Base-by-base conservation (phyloP, 2,888 invertebrate species). In the Drosophila cognata region DNA sequence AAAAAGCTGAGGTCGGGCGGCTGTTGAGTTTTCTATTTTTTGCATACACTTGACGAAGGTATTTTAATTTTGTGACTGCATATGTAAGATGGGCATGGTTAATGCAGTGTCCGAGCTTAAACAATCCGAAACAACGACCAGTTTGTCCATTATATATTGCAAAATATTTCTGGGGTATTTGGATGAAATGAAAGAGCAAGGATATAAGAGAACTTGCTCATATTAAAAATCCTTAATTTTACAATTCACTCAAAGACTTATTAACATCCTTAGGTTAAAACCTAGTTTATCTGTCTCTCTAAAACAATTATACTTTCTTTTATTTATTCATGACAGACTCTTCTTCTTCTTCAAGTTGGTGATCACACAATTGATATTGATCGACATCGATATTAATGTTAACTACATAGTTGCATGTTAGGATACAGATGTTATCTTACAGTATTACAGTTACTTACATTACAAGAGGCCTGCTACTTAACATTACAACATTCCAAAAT, bases 1-100 rank as follows among this genome's bases (percentile, higher is more conserved):
- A 58, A 61, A 59, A 55, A 33, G 36, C 50, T 52, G 31, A 43
- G 57, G 55, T 41, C 31, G 21, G 28, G 13, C 50, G 35, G 16
- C 16, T 25, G 33, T 18, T 28, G 18, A n/a, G 16, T 51, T 56
- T 46, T 28, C 41, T 13, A 56, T 35, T 31, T 58, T 68, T 57
- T 29, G 4, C 13, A 66, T 53, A 58, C 69, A 3, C 60, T 70
- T 41, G 16, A 16, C 13, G 2, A 28, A 33, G 7, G n/a, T 35
- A 10, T 21, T 18, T 0, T 18, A 16, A 16, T 21, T 29, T 29
- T 36, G 10, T 21, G 2, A 6, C 16, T 16, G 13, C 29, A 8
- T 28, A 11, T 25, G 25, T n/a, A 16, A n/a, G 2, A 2, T 16
- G 7, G 4, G 46, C 46, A 21, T 46, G 13, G 13, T 16, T 16